These are phyloP conservation scores for Gortyna flavago DNA, from an alignment of 2,888 invertebrate species.

Conservation along the genomic window DNA sequence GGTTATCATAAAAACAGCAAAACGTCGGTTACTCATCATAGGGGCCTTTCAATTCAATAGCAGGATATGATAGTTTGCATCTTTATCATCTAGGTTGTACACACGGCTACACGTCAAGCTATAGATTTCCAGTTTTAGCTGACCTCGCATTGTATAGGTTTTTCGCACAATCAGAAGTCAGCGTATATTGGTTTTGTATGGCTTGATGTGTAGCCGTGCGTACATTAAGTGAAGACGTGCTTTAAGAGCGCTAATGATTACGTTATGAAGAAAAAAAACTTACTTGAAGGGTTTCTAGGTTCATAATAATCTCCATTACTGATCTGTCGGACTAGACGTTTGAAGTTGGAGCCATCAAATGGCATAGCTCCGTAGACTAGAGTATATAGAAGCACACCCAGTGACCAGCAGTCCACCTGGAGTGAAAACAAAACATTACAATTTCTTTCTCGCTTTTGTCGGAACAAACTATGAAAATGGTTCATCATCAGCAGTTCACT, in stretches of 20 bases:
- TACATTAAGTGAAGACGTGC: too few relatives aligned
- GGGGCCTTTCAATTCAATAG: too few relatives aligned
- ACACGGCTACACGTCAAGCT: too few relatives aligned
- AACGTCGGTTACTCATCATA: not conserved
- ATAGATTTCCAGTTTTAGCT: too few relatives aligned
- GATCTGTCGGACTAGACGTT: conserved; percentile 98
- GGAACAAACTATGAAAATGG: not conserved
- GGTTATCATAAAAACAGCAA: not conserved
- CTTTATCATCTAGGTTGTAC: too few relatives aligned
- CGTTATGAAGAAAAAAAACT: not conserved
- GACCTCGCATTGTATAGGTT: too few relatives aligned
- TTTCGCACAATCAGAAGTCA: too few relatives aligned
- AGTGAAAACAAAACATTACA: not conserved
- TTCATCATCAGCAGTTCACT: not conserved
- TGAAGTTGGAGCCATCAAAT: conserved; percentile 99
- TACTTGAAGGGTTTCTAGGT: conserved; percentile 97
- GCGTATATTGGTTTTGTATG: too few relatives aligned
- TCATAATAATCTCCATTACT: conserved; percentile 99
- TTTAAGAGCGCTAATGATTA: not conserved
- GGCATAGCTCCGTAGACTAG: conserved; percentile 99
- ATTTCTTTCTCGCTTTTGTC: not conserved
- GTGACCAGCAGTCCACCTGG: conserved; percentile 95
- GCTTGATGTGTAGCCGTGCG: too few relatives aligned
- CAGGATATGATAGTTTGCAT: too few relatives aligned
- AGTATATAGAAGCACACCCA: conserved; percentile 99